These are phyloP conservation scores for Pseudopipra pipra DNA, from an alignment of 2,113 vertebrate genomes.

Conservation along the genomic window DNA sequence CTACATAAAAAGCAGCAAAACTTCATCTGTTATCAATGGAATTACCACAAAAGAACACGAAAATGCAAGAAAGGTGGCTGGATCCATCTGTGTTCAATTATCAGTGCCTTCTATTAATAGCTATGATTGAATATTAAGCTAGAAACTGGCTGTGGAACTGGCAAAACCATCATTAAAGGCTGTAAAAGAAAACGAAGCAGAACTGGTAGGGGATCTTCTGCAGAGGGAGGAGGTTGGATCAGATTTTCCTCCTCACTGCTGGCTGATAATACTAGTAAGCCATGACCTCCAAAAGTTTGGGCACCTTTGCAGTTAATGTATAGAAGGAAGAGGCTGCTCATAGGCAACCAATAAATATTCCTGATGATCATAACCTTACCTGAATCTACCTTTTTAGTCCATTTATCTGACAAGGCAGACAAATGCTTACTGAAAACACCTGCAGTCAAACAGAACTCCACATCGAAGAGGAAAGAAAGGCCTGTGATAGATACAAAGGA, in stretches of 20 bases:
- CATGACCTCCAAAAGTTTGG: not conserved
- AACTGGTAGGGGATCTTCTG: not conserved
- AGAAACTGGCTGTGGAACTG: not conserved
- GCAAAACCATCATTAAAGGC: not conserved
- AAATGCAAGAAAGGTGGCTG: not conserved
- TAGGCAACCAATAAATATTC: not conserved
- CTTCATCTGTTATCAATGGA: not conserved
- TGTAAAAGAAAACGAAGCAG: not conserved
- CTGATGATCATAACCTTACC: not conserved
- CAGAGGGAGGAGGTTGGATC: not conserved
- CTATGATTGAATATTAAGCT: not conserved
- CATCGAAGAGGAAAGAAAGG: not conserved
- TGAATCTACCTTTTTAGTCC: not conserved
- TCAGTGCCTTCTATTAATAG: not conserved
- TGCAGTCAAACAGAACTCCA: no score
- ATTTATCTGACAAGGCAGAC: not conserved
- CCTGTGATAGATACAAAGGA: not conserved
- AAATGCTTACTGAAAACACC: not conserved
- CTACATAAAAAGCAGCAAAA: not conserved
- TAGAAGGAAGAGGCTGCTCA: not conserved
- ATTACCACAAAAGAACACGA: not conserved
- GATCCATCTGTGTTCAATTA: not conserved
- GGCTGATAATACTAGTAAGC: not conserved
- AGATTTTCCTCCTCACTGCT: not conserved
- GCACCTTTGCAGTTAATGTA: no score